Base-by-base conservation (phyloP, 2,888 invertebrate genomes). In the Sphinx pinastri region DNA sequence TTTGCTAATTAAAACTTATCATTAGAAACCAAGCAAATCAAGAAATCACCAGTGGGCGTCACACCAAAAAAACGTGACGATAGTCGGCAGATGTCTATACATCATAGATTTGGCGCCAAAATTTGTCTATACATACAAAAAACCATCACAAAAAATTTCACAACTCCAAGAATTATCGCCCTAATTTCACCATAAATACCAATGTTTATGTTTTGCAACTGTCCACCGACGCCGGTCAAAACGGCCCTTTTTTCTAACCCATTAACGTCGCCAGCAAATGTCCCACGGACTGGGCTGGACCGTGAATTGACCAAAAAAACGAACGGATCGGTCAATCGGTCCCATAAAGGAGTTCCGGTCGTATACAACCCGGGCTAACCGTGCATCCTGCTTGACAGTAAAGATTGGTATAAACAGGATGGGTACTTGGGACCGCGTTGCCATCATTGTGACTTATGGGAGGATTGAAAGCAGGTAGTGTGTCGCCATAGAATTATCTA, bases 301-400 rank as follows among this genome's bases (percentile, higher is more conserved):
- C 66, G 59, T 72, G 76, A 76, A 78, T 77, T 80, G 80, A 76
- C 77, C 76, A 76, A 71, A 76, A 79, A 79, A 77, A 76, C 72
- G 76, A 77, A 78, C 80, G 76, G 75, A 87, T 88, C 86, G 89
- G 88, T 88, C 90, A 89, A 86, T 87, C 85, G 81, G 75, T 71
- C 79, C 86, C 83, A 90, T 89, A 87, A 89, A 84, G 77, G 79
- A 79, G 88, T 90, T 92, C 92, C 92, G 92, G 91, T 87, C 87
- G 78, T 92, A 92, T 92, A 91, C 89, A 88, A 90, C 84, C 84
- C 87, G 84, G 87, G 76, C 72, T 57, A 68, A 81, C 81, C 81
- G 79, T 78, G 81, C 89, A 87, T 88, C 90, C 91, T 86, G 88
- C 83, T 79, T 79, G 84, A 86, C 87, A 84, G 85, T 79, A 19